Evolutionary conservation across 2,113 vertebrate species (phyloP), one percentile per base, ranked within the genome.

Genomic region (Arenaria interpres): DNA sequence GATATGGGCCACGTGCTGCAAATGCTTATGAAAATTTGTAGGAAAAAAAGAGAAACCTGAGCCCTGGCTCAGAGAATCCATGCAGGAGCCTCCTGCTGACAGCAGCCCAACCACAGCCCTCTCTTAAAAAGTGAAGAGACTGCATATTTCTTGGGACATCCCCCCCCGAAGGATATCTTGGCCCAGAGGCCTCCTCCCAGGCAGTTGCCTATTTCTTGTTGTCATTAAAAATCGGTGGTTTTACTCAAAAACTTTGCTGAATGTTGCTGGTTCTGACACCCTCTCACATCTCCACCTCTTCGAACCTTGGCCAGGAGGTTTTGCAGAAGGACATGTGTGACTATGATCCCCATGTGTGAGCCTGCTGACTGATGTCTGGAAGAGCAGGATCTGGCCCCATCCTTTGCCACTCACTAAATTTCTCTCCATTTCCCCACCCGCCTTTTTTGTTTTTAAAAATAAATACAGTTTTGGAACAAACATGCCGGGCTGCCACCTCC

Each of bases 1-100:
- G 83, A 93, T 95, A 72, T 73, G 85, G 95, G 89, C 66, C 93
- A 94, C 23, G 56, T 88, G 93, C 71, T 93, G 87, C 51, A 96
- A 95, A 81, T 63, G 64, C 68, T 90, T 77, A 89, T 60, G 77
- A 85, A 96, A 96, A 95, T 89, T 35, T 39, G 53, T 9, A 69
- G 74, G 91, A 88, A 78, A 68, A 73, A 10, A 0, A 5, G 46
- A 87, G 56, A 60, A 93, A 84, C 22, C 75, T 66, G 69, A 96
- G 77, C 68, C 54, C 56, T 35, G 85, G 67, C 64, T 69, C 66
- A 78, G 33, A 59, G 56, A 88, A 78, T n/a, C 30, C 43, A 22
- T 3, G 16, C 43, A 59, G 75, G 71, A 85, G 8, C 54, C 71
- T 93, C 45, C 53, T 48, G 59, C 30, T 51, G 39, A 56, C 18